Evolutionary conservation across 2,888 invertebrate genomes (phyloP), one percentile per base, ranked within the genome.

Genomic region (Bellardia pandia): DNA sequence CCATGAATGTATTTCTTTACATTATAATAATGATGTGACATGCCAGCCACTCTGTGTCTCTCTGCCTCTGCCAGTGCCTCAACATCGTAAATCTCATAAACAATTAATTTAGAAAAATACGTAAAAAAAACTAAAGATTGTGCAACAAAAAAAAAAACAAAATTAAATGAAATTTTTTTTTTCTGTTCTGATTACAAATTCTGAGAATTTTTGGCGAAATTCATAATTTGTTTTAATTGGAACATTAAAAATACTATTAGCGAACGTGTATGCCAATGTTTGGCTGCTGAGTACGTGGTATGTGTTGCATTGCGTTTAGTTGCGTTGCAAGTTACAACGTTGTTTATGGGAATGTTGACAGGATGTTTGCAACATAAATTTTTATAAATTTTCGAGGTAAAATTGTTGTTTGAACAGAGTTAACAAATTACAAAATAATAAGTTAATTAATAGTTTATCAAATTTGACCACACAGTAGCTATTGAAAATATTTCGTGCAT

Each of bases 41-140:
- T 45, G 37, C 69, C 56, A 58, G 71, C 69, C 64, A 76, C 51
- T 51, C 42, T 51, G 60, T 66, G n/a, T 51, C 58, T 30, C 33
- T 14, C 14, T 66, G 40, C 11, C 42, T 62, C 14, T 76, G 23
- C 23, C 23, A 23, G n/a, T n/a, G n/a, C n/a, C n/a, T n/a, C 77
- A 78, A 56, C 23, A 69, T 69, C 53, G 62, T 76, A 80, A 80
- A 87, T 87, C 81, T 82, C 81, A 82, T 66, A 87, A 87, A 87
- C 87, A 87, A 85, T 87, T 87, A 87, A 87, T 87, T 85, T 85
- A 81, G 75, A 75, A 87, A 87, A 85, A 81, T 81, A 87, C 51
- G 58, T 48, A 85, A 80, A 85, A 75, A 37, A 30, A 37, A 37
- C 37, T 37, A 37, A 37, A 37, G 37, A 37, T 37, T 37, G 37